A percentile compares a stretch with the other conserved stretches of the same genome.
Evolutionary conservation across 2,797 vertebrate species (phyloP).

Genomic region (Pangasius larnaudii): DNA sequence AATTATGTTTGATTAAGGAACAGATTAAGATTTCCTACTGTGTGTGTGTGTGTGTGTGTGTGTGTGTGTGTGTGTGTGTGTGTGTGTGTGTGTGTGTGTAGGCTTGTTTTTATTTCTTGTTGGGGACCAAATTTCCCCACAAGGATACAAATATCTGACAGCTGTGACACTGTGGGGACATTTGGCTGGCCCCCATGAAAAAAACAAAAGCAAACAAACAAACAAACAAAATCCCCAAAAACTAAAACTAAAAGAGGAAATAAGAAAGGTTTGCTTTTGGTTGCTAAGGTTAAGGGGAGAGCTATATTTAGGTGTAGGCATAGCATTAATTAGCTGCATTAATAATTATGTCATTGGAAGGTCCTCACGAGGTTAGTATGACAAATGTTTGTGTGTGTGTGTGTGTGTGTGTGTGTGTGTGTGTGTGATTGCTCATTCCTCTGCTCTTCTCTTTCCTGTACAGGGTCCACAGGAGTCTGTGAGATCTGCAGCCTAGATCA

Average conservation of each 20-base stretch:
- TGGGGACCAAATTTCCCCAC: background rate
- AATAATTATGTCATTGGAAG: background rate
- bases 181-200: background rate
- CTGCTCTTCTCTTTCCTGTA: slow-evolving; percentile 40
- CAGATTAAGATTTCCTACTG: background rate
- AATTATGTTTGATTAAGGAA: background rate
- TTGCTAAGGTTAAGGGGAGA: background rate
- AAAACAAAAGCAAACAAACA: background rate
- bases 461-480: slow-evolving; percentile 40
- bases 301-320: background rate
- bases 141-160: background rate
- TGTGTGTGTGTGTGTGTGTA: background rate
- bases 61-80: background rate
- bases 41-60: background rate
- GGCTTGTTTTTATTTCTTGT: background rate
- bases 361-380: background rate
- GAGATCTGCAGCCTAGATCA: slow-evolving; percentile 37
- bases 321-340: background rate
- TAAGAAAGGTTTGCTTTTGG: background rate
- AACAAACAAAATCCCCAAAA: background rate
- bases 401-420: slow-evolving; percentile 2
- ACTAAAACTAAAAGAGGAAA: background rate
- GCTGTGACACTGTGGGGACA: background rate
- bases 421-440: slow-evolving; percentile 35
- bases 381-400: background rate